Percentiles rank a stretch among this genome's conserved stretches.
These are phyloP conservation scores for Apeira syringaria DNA, from an alignment of 2,888 invertebrate genomes.

Conservation along the genomic window DNA sequence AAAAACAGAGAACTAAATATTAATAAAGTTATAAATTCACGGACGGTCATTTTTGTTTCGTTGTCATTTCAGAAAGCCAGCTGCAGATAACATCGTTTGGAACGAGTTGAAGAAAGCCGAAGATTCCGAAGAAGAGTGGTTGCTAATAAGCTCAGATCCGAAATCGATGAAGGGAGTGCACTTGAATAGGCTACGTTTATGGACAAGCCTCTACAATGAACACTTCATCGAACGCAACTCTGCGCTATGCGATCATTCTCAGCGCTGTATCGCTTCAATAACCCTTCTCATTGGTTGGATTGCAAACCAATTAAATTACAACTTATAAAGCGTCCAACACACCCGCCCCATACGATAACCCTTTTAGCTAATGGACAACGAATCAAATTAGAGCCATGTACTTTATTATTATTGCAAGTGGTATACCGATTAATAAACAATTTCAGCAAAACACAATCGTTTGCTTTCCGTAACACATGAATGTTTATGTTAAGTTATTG, in stretches of 20 bases:
- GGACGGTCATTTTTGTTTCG: too few species aligned
- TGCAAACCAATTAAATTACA: conserved; percentile 26
- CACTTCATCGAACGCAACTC: conserved; percentile 55
- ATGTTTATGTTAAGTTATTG: conserved; percentile 22
- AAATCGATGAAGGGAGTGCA: conserved; percentile 44
- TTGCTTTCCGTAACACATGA: conserved; percentile 2
- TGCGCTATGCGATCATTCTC: conserved; percentile 10
- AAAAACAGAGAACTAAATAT: too few species aligned
- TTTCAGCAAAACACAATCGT: conserved; percentile 25
- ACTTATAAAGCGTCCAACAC: conserved; percentile 20
- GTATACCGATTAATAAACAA: conserved; percentile 34
- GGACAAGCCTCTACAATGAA: conserved; percentile 58
- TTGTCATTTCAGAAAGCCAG: conserved; percentile 48
- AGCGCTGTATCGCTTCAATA: conserved; percentile 28
- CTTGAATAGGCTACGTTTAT: conserved; percentile 48
- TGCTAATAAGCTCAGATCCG: conserved; percentile 45
- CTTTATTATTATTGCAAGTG: conserved; percentile 37
- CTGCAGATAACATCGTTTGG: conserved; percentile 45
- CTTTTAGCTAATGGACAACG: conserved; percentile 25
- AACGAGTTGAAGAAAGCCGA: conserved; percentile 33
- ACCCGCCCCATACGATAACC: conserved; percentile 20
- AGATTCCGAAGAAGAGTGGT: conserved; percentile 47
- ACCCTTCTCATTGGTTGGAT: conserved; percentile 29
- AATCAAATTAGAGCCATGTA: conserved; percentile 38
- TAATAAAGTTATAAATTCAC: too few species aligned